These are phyloP conservation scores for Manacus vitellinus DNA, from an alignment of 2,113 vertebrate species.

Conservation along the genomic window DNA sequence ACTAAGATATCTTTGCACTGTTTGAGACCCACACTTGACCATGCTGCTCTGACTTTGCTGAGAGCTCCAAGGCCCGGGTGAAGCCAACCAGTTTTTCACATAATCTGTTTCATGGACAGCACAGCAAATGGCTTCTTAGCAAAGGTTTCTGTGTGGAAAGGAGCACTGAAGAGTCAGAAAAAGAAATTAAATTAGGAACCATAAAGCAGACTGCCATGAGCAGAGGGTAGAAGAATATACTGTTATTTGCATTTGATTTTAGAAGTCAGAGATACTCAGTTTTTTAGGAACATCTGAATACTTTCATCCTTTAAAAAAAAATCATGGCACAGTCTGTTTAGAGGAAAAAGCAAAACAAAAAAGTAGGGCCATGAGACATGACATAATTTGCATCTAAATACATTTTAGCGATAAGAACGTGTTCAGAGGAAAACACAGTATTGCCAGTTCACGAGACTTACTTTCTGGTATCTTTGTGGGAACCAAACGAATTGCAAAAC, in stretches of 20 bases:
- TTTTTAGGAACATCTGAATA: slow-evolving; percentile 1
- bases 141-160: neutral
- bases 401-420: slow-evolving; percentile 36
- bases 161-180: neutral
- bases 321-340: neutral
- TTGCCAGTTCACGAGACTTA: slow-evolving; percentile 63
- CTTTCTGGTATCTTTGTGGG: slow-evolving; percentile 73
- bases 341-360: slow-evolving; percentile 26
- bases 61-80: neutral
- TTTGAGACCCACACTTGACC: neutral
- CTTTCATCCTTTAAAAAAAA: neutral
- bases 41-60: neutral
- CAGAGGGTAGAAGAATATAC: neutral
- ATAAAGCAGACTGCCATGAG: neutral
- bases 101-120: neutral
- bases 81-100: neutral
- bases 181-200: slow-evolving; percentile 40
- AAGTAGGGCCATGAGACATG: neutral
- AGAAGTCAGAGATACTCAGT: neutral
- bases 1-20: neutral
- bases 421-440: slow-evolving; percentile 50
- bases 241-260: neutral
- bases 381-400: slow-evolving; percentile 65
- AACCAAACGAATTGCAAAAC: slow-evolving; percentile 76
- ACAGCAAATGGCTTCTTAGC: neutral